Evolutionary conservation across 2,113 vertebrate genomes (phyloP), one percentile per base, ranked within the genome.

Genomic region (Gobio gobio): DNA sequence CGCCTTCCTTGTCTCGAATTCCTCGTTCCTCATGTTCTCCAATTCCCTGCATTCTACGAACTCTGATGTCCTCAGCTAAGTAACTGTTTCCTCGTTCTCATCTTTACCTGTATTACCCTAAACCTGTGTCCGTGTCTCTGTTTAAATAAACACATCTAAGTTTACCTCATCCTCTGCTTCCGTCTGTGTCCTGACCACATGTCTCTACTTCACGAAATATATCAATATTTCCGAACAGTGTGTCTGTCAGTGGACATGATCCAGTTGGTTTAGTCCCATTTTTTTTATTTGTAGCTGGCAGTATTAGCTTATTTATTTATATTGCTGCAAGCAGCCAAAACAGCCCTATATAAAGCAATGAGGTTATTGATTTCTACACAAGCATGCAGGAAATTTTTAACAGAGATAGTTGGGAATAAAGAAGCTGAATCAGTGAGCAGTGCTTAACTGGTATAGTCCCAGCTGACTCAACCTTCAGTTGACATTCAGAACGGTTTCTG

Each of bases 361-460:
- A n/a, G 72, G 43, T 26, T 83, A 74, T 83, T 83, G 68, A 76
- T 61, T 45, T 29, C 43, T 18, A 20, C 9, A 26, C n/a, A 61
- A 47, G 74, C 54, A 58, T 22, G 10, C 54, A 59, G 54, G 75
- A 78, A 78, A 58, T n/a, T 58, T 20, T 68, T 20, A 47, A n/a
- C 24, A 75, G 70, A 24, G 36, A 74, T 83, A 33, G 29, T 43
- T 29, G 29, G 56, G 49, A n/a, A 18, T 78, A 10, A 14, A 40
- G 36, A 59, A 40, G 33, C 33, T 78, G 33, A n/a, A 40, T 78
- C 20, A 5, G 5, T 58, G n/a, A 22, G 26, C 26, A 36, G 16
- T 77, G 18, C 33, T n/a, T 40, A 78, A 78, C 54, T 1, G 2
- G 56, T 59, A 33, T 77, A 29, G 51, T 58, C 29, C 75, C 49